A percentile compares a stretch with the other conserved stretches of the same genome.
Conservation (phyloP, 2,888 invertebrate species). For the Abrostola triplasia region DNA sequence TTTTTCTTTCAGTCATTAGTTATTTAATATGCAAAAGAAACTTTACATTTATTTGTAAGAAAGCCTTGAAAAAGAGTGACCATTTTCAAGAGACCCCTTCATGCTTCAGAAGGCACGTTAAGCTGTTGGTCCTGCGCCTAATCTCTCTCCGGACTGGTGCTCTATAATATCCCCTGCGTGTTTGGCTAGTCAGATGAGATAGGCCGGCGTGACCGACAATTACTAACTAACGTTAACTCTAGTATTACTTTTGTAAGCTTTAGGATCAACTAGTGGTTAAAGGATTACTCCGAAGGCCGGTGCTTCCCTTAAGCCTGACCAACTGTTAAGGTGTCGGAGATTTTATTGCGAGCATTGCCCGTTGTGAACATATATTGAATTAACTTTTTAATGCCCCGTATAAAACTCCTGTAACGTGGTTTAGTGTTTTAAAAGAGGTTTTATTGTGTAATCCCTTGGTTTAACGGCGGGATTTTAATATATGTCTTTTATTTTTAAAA, state of each 20-base stretch:
- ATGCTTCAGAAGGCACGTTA: no score
- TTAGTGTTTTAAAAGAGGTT: slow-evolving; percentile 26
- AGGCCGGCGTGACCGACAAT: no score
- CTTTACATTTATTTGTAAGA: no score
- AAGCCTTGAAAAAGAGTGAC: no score
- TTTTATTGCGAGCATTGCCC: slow-evolving; percentile 14
- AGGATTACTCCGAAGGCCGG: slow-evolving; percentile 38
- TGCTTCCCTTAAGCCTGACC: slow-evolving; percentile 24
- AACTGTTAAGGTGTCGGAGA: slow-evolving; percentile 23
- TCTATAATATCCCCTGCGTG: no score
- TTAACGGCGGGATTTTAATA: slow-evolving; percentile 27
- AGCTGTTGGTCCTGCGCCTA: no score
- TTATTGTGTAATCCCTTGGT: slow-evolving; percentile 37
- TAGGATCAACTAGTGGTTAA: slow-evolving; percentile 26
- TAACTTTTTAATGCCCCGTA: slow-evolving; percentile 33
- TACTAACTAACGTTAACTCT: slow-evolving; percentile 16
- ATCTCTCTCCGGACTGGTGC: no score
- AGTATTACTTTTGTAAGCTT: slow-evolving; percentile 29
- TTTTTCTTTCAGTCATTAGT: no score
- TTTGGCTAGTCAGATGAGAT: no score
- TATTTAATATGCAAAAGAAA: no score
- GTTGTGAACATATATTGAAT: slow-evolving; percentile 32
- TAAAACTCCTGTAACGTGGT: slow-evolving; percentile 32
- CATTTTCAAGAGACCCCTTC: no score
- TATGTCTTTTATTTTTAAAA: slow-evolving; percentile 23